phyloP scores from a whole-genome alignment of 2,113 vertebrate genomes.

The Xiphophorus hellerii region DNA sequence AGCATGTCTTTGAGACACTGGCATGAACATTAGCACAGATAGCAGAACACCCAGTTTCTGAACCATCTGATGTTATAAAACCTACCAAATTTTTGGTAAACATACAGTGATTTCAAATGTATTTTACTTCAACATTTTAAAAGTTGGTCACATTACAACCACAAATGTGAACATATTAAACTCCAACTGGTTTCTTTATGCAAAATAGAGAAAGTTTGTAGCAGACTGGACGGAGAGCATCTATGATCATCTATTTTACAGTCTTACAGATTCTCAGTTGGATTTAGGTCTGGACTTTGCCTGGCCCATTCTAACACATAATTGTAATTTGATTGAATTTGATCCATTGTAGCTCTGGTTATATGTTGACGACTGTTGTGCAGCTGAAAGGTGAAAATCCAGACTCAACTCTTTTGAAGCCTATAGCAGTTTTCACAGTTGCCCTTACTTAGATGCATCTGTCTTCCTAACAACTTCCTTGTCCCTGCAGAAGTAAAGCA shows the following conservation, averaged over 20 bases:
- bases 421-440: neutral
- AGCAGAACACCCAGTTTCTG: conserved; percentile 9
- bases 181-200: no score
- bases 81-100: neutral
- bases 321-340: neutral
- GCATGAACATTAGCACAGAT: conserved; percentile 21
- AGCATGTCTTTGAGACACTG: conserved; percentile 3
- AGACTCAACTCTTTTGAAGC: neutral
- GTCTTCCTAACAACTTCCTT: neutral
- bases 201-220: neutral
- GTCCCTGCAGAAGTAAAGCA: neutral
- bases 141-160: neutral
- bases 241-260: no score
- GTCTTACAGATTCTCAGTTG: no score
- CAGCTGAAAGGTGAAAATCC: neutral
- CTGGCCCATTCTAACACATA: no score
- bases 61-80: neutral
- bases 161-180: neutral
- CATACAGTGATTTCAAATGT: neutral
- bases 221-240: no score
- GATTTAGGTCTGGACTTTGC: no score
- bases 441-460: neutral
- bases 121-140: neutral
- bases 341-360: neutral
- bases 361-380: neutral